Conservation (phyloP, 2,797 vertebrate genomes). For the Propithecus perrieri region DNA sequence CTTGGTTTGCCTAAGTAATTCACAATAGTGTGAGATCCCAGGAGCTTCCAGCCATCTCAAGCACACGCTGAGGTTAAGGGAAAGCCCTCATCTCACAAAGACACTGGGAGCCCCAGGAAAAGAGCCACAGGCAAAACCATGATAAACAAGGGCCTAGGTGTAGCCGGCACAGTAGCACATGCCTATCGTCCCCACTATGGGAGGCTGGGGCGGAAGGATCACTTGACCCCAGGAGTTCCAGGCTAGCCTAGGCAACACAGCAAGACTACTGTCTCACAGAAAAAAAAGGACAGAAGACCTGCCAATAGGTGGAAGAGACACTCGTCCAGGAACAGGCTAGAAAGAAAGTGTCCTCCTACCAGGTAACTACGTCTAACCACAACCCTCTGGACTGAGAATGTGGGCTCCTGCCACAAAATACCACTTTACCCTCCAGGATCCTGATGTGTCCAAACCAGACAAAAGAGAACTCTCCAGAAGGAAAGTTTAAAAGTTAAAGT, state of each 20-base stretch:
- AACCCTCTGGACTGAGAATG: background rate
- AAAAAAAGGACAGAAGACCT: background rate
- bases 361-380: background rate
- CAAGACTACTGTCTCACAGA: too few relatives aligned
- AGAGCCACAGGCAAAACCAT: background rate
- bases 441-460: background rate
- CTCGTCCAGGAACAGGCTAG: background rate
- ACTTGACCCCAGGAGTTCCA: too few relatives aligned
- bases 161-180: too few relatives aligned
- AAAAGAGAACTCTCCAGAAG: background rate
- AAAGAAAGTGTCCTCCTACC: background rate
- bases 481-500: background rate
- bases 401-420: background rate
- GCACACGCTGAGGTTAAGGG: background rate
- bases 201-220: background rate
- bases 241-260: too few relatives aligned
- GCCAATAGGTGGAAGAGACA: background rate
- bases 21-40: background rate
- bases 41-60: background rate
- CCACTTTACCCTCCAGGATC: background rate
- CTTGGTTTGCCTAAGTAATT: background rate
- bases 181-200: too few relatives aligned
- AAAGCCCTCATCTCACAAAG: background rate
- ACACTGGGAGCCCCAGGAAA: background rate
- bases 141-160: background rate